A percentile compares a stretch with the other conserved stretches of the same genome.
Conservation (phyloP, 2,113 vertebrate species). For the Marmota monax region DNA sequence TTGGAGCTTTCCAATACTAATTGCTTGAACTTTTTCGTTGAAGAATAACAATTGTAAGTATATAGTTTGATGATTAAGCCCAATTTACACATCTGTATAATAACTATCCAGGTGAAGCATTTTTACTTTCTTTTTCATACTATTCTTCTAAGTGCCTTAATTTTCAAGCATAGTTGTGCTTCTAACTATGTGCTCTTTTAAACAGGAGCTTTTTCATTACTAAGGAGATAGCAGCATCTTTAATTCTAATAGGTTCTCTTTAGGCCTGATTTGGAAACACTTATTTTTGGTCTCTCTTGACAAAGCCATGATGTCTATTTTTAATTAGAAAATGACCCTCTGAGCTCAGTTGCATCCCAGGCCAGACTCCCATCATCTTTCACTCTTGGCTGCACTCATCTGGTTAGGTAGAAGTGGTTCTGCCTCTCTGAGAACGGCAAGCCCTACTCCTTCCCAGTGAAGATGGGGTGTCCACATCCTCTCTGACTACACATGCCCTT, state of each 20-base stretch:
- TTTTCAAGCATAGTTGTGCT: neutral
- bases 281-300: neutral
- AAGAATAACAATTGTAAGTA: neutral
- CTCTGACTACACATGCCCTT: neutral
- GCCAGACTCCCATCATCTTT: neutral
- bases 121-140: neutral
- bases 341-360: neutral
- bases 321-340: constrained; percentile 5
- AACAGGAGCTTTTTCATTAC: neutral
- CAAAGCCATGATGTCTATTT: neutral
- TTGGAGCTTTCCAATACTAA: neutral
- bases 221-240: neutral
- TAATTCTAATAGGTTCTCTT: neutral
- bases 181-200: neutral
- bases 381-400: neutral
- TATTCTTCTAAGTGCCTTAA: neutral
- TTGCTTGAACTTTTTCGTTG: constrained; percentile 19
- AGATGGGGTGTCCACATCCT: neutral
- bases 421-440: neutral
- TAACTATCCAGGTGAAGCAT: neutral
- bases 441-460: neutral
- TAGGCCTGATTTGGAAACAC: neutral
- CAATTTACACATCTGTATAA: neutral
- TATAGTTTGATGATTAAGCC: neutral
- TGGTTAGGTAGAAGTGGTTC: neutral